Conservation (phyloP, 2,797 vertebrate species). For the Myoxocephalus aenaeus region DNA sequence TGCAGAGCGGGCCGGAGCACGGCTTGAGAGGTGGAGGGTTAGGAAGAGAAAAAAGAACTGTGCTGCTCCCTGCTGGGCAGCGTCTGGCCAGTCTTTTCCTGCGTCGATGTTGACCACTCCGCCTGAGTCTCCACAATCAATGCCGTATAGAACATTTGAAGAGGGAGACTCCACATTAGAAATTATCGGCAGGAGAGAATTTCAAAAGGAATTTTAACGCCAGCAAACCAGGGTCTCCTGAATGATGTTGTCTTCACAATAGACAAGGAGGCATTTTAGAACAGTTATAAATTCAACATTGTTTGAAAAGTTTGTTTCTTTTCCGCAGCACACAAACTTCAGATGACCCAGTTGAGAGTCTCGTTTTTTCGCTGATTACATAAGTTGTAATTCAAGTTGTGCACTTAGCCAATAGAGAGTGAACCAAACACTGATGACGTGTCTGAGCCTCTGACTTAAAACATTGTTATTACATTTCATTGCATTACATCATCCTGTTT, state of each 20-base stretch:
- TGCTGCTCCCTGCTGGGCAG: conserved; percentile 73
- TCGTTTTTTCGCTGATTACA: conserved; percentile 33
- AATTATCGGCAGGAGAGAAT: not conserved
- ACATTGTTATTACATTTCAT: conserved; percentile 62
- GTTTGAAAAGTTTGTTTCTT: conserved; percentile 17
- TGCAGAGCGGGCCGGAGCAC: conserved; percentile 34
- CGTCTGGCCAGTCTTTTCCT: conserved; percentile 21
- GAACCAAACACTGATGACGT: conserved; percentile 47
- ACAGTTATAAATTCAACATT: conserved; percentile 2
- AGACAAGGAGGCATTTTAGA: not conserved
- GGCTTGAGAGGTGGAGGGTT: conserved; percentile 37
- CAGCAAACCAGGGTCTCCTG: not conserved
- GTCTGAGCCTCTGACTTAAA: conserved; percentile 43
- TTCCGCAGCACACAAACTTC: conserved; percentile 35
- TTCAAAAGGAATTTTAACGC: not conserved
- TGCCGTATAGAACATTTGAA: not conserved
- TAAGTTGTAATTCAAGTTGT: conserved; percentile 33
- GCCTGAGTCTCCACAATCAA: conserved; percentile 7
- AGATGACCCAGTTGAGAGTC: conserved; percentile 31
- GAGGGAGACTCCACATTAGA: not conserved
- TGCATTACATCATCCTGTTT: conserved; percentile 68
- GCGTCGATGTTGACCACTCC: conserved; percentile 22
- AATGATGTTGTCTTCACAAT: conserved; percentile 8
- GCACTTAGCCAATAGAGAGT: conserved; percentile 37
- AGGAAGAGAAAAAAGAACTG: conserved; percentile 47